Conservation (phyloP, 2,888 invertebrate genomes). For the Parnassius apollo region DNA sequence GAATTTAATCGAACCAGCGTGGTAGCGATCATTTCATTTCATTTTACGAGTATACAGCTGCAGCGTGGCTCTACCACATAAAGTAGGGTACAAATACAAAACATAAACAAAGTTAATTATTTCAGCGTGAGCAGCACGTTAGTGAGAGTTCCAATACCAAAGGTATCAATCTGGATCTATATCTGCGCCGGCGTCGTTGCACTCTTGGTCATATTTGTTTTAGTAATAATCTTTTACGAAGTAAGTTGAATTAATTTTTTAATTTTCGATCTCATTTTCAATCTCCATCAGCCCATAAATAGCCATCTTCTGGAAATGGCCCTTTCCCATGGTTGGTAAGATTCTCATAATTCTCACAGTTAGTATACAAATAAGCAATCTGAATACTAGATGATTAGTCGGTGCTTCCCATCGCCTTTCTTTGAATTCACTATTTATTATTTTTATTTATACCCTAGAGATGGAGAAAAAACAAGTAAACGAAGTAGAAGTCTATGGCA, state of each 20-base stretch:
- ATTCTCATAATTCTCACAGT: not conserved
- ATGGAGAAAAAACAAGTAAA: not conserved
- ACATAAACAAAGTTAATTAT: not conserved
- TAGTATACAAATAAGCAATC: not conserved
- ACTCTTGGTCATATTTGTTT: constrained; percentile 30
- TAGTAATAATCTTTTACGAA: constrained; percentile 34
- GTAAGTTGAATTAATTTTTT: constrained; percentile 24
- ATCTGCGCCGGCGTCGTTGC: constrained; percentile 31
- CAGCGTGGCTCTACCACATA: too few species aligned
- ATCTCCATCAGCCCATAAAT: too few species aligned
- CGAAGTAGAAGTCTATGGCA: not conserved
- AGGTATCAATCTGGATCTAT: constrained; percentile 31
- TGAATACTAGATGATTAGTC: not conserved
- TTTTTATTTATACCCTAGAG: too few species aligned
- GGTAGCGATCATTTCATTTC: too few species aligned
- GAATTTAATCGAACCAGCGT: too few species aligned
- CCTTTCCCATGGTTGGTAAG: too few species aligned
- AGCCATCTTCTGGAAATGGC: too few species aligned
- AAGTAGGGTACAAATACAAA: too few species aligned
- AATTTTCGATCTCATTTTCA: too few species aligned
- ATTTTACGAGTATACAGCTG: too few species aligned
- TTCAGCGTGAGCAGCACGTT: constrained; percentile 29
- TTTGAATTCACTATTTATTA: not conserved
- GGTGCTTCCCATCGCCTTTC: not conserved
- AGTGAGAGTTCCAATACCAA: constrained; percentile 19